Evolutionary conservation across 2,888 invertebrate species (phyloP).

Genomic region (Hyposoter didymator): DNA sequence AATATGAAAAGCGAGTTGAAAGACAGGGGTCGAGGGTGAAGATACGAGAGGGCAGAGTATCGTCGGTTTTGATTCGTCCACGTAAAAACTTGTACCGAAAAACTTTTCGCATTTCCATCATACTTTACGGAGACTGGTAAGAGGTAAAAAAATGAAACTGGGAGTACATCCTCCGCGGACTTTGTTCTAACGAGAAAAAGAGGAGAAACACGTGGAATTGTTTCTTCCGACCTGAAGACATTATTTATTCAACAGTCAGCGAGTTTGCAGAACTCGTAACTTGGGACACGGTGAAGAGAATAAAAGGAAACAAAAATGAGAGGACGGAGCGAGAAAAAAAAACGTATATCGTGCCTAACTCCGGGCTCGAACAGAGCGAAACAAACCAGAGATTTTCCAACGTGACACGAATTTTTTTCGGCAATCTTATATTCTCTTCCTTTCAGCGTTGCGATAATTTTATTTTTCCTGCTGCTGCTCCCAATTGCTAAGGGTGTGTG

Average conservation of each 20-base stretch:
- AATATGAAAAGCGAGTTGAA: slow-evolving; percentile 51
- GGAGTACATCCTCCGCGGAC: slow-evolving; percentile 11
- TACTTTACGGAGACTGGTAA: not conserved
- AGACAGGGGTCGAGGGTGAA: slow-evolving; percentile 14
- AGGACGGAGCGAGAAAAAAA: slow-evolving; percentile 20
- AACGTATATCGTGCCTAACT: not conserved
- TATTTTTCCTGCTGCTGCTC: not conserved
- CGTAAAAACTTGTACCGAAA: slow-evolving; percentile 27
- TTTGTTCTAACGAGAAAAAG: slow-evolving; percentile 19
- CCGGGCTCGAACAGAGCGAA: slow-evolving; percentile 2
- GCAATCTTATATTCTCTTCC: slow-evolving; percentile 1
- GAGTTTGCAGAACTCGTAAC: slow-evolving; percentile 58
- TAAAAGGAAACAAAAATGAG: slow-evolving; percentile 2
- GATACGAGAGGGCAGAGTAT: too few species aligned
- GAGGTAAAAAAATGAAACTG: slow-evolving; percentile 13
- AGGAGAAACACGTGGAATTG: slow-evolving; percentile 29
- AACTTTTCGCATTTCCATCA: slow-evolving; percentile 43
- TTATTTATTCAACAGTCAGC: slow-evolving; percentile 62
- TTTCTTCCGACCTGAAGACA: slow-evolving; percentile 32
- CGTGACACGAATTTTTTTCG: slow-evolving; percentile 59
- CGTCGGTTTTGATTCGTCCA: slow-evolving; percentile 9
- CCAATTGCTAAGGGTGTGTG: not conserved
- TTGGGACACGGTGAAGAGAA: not conserved
- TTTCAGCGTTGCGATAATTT: slow-evolving; percentile 51
- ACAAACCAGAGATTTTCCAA: slow-evolving; percentile 57